Conservation (phyloP, 2,888 invertebrate genomes). For the Podotricha telesiphe region DNA sequence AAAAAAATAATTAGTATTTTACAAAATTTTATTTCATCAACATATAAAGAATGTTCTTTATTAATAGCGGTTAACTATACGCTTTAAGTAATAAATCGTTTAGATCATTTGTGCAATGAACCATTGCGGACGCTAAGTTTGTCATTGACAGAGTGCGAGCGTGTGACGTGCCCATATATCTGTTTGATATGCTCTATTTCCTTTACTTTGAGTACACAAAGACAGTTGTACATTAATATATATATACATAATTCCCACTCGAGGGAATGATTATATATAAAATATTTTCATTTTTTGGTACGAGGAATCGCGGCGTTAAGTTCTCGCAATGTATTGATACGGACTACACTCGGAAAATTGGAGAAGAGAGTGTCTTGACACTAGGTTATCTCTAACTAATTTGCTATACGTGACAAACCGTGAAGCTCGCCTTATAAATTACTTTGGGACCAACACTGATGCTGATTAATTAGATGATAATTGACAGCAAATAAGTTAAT, state of each 20-base stretch:
- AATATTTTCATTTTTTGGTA: too few species aligned
- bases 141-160: conserved; percentile 44
- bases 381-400: too few species aligned
- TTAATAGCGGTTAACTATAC: not conserved
- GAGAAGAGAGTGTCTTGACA: too few species aligned
- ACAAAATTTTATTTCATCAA: too few species aligned
- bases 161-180: conserved; percentile 39
- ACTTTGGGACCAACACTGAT: conserved; percentile 33
- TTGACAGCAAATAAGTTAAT: conserved; percentile 30
- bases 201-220: not conserved
- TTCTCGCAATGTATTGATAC: too few species aligned
- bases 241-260: not conserved
- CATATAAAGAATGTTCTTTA: too few species aligned
- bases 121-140: conserved; percentile 39
- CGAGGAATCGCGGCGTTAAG: too few species aligned
- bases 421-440: not conserved
- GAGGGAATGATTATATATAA: too few species aligned
- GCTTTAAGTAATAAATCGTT: conserved; percentile 25
- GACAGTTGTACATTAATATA: not conserved
- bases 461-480: conserved; percentile 32
- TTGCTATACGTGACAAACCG: too few species aligned
- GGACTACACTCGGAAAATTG: too few species aligned
- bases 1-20: too few species aligned
- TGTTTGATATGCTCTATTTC: conserved; percentile 42
- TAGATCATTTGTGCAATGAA: conserved; percentile 37